Evolutionary conservation across 1,140 invertebrate species (phyloP), one percentile per base, ranked within the genome.

Genomic region (Plutomurus gul): DNA sequence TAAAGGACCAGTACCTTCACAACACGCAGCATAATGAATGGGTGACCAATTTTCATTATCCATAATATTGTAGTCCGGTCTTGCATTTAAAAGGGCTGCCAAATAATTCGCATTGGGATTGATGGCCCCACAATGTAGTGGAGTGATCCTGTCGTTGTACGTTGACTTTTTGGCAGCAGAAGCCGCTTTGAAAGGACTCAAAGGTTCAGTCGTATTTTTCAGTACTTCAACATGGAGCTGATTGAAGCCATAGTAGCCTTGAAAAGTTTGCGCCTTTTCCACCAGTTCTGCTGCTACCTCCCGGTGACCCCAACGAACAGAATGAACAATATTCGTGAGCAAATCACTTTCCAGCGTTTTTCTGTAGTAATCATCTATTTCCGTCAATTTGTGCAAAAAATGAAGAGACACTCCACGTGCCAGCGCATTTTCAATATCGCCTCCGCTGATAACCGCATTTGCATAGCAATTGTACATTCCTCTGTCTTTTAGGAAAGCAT

Each of bases 101-200:
- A 90, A 78, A 75, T 88, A 88, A 43, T 87, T 85, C 2, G 85
- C 83, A 84, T 89, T 88, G 10, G 89, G 89, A 84, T 90, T 90
- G 75, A 90, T 88, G n/a, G 87, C 87, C 36, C 89, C 88, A 84
- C 88, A 89, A 84, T 90, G 89, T 4, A 90, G 76, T 8, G 89
- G 89, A 22, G 88, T 89, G 11, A 90, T 86, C 85, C 87, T 75
- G 25, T 40, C 27, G 37, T 79, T 79, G 33, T 84, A 80, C 73
- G 82, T 83, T 18, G 86, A 82, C 78, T 87, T 88, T 80, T 88
- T 89, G 7, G 84, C 85, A 3, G 88, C 87, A 33, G 88, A 88
- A 33, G 85, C 85, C 20, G 85, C 76, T 70, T 86, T 85, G 60
- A 87, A 85, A 33, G 84, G 71, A 75, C 84, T 22, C 87, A 84